phyloP scores from a whole-genome alignment of 2,797 vertebrate species.

The Pagetopsis macropterus region DNA sequence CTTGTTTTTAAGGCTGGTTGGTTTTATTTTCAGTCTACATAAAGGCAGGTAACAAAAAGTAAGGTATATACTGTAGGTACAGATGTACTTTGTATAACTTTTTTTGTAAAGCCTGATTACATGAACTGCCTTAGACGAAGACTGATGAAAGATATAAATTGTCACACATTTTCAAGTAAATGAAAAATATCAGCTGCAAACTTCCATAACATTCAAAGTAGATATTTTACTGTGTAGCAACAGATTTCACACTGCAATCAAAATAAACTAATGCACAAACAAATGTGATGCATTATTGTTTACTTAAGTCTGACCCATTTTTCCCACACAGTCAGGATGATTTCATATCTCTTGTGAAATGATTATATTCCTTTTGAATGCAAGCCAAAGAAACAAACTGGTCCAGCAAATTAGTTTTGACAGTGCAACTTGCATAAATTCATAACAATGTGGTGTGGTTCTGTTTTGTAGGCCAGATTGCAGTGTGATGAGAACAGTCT shows the following conservation, averaged over 20 bases:
- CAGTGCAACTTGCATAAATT: conserved; percentile 18
- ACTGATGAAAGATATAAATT: not conserved
- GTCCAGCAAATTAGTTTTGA: conserved; percentile 18
- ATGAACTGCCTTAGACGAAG: not conserved
- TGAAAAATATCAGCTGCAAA: not conserved
- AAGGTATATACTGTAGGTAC: not conserved
- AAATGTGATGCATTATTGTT: conserved; percentile 16
- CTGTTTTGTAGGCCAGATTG: not conserved
- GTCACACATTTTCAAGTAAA: not conserved
- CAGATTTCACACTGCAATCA: conserved; percentile 22
- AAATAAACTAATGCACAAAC: conserved; percentile 16
- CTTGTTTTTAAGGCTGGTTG: conserved; percentile 8
- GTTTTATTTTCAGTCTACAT: conserved; percentile 9
- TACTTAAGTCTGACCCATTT: conserved; percentile 20
- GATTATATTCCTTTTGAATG: conserved; percentile 11
- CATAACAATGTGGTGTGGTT: conserved; percentile 1
- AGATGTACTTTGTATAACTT: not conserved
- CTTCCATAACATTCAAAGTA: conserved; percentile 5
- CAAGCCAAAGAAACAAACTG: conserved; percentile 14
- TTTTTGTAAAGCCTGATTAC: not conserved
- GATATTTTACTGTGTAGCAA: not conserved
- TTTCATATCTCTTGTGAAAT: conserved; percentile 14
- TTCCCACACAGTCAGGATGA: conserved; percentile 6
- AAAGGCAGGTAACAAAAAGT: not conserved
- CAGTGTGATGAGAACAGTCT: not conserved